Conservation (phyloP, 2,113 vertebrate species). For the Embiotoca jacksoni region DNA sequence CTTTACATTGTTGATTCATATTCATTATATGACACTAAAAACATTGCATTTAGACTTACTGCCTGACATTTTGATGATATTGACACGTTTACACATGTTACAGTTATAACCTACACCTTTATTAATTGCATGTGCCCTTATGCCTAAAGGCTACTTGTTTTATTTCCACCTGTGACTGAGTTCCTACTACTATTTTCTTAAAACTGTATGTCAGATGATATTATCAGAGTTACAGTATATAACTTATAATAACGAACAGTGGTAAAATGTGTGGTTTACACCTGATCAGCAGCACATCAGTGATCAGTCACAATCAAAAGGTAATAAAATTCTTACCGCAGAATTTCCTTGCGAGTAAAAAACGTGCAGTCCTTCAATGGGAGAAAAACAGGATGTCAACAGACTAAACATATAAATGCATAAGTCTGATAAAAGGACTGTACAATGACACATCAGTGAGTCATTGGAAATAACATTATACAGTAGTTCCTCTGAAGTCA, state of each 20-base stretch:
- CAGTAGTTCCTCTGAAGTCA: slow-evolving; percentile 5
- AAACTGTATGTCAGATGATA: too few relatives aligned
- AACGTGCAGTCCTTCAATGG: slow-evolving; percentile 94
- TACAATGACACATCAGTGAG: slow-evolving; percentile 22
- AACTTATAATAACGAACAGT: too few relatives aligned
- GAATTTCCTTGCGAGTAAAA: slow-evolving; percentile 98
- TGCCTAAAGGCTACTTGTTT: background rate
- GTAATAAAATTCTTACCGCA: slow-evolving; percentile 86
- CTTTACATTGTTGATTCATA: background rate
- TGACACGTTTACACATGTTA: background rate
- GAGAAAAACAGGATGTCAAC: slow-evolving; percentile 46
- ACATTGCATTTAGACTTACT: background rate
- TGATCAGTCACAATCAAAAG: background rate
- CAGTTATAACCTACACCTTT: too few relatives aligned
- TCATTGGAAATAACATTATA: slow-evolving; percentile 18
- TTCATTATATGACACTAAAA: background rate
- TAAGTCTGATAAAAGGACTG: background rate
- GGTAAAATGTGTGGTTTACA: background rate
- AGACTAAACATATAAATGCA: background rate
- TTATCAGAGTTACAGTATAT: too few relatives aligned
- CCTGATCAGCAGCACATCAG: background rate
- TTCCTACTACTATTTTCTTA: too few relatives aligned
- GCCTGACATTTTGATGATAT: background rate
- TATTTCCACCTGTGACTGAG: too few relatives aligned
- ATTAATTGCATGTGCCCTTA: background rate